Evolutionary conservation across 1,140 invertebrate genomes (phyloP).

Genomic region (Lepeophtheirus salmonis): DNA sequence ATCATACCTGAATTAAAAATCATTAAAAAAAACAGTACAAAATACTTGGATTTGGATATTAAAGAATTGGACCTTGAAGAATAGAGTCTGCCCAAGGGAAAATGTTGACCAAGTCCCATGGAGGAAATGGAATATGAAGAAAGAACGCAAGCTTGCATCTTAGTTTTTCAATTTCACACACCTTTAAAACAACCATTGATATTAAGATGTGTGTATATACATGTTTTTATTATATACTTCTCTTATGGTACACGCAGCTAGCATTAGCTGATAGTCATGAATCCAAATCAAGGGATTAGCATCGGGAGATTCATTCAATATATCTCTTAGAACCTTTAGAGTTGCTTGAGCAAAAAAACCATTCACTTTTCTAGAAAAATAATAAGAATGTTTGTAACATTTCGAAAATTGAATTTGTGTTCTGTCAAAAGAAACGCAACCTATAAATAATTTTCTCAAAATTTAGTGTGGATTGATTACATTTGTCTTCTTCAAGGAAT

Average conservation of each 20-base stretch:
- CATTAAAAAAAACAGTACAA: not conserved
- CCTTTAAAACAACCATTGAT: conserved; percentile 28
- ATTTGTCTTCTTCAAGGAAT: too few relatives aligned
- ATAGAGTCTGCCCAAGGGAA: conserved; percentile 79
- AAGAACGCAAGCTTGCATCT: conserved; percentile 68
- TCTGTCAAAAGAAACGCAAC: too few relatives aligned
- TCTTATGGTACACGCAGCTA: conserved; percentile 67
- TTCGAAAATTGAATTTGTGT: too few relatives aligned
- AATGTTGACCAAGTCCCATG: conserved; percentile 72
- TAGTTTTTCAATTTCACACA: conserved; percentile 53
- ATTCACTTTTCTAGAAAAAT: conserved; percentile 61
- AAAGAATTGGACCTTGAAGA: conserved; percentile 45
- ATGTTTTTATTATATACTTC: conserved; percentile 33
- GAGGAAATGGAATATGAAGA: conserved; percentile 74
- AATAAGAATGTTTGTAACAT: too few relatives aligned
- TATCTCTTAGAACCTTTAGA: conserved; percentile 38
- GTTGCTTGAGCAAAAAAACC: conserved; percentile 59
- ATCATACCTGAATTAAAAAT: conserved; percentile 20
- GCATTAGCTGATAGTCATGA: conserved; percentile 77
- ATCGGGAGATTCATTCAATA: conserved; percentile 34
- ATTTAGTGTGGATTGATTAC: too few relatives aligned
- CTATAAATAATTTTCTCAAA: too few relatives aligned
- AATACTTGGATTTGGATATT: not conserved
- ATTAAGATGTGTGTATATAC: not conserved
- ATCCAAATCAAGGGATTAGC: conserved; percentile 61